Evolutionary conservation across 2,797 vertebrate species (phyloP).

Genomic region (Balearica regulorum): DNA sequence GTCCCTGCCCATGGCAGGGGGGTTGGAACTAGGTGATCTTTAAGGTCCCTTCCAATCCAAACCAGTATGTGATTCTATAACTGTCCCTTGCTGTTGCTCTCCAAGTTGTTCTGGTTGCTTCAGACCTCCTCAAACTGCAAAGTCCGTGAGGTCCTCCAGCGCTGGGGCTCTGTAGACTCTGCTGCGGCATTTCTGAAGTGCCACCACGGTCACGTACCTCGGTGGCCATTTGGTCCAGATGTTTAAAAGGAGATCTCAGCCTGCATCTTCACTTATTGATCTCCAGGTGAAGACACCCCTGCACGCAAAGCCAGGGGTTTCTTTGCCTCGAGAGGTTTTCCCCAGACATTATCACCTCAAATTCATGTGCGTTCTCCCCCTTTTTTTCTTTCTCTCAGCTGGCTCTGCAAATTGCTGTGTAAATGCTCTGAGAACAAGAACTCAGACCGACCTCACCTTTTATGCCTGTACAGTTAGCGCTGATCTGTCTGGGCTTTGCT

Average conservation of each 20-base stretch:
- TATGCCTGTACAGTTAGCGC: not conserved
- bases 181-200: not conserved
- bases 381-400: not conserved
- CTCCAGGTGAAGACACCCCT: not conserved
- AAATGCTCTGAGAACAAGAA: not conserved
- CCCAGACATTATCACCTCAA: not conserved
- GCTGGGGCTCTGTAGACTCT: not conserved
- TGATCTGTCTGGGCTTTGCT: not conserved
- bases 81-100: not conserved
- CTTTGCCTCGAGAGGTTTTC: not conserved
- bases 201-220: rapidly evolving
- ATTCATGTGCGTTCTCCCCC: not conserved
- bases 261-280: not conserved
- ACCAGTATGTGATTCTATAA: too few relatives aligned
- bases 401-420: not conserved
- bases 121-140: not conserved
- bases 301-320: not conserved
- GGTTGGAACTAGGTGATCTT: too few relatives aligned
- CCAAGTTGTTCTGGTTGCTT: not conserved
- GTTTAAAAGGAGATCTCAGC: not conserved
- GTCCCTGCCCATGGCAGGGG: too few relatives aligned
- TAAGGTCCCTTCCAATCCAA: too few relatives aligned
- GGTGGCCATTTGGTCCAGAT: not conserved
- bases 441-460: not conserved
- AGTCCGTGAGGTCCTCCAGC: not conserved